A percentile compares a stretch with the other conserved stretches of the same genome.
phyloP scores from a whole-genome alignment of 30 jellyfish, hydroid and myxozoan species.

The Aurelia sp. region DNA sequence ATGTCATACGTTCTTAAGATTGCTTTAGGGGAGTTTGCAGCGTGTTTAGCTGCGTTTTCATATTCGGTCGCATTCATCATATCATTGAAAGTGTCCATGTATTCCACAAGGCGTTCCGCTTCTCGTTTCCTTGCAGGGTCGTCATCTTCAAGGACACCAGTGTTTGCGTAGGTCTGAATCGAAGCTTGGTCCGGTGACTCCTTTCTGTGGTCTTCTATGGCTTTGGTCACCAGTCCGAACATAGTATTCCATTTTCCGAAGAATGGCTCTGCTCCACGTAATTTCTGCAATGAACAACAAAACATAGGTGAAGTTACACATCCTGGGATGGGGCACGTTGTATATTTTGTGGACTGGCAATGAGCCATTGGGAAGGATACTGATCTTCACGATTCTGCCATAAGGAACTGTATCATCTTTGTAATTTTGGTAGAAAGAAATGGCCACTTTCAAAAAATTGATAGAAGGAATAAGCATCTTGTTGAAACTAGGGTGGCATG shows the following conservation, averaged over 20 bases:
- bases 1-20: conserved; percentile 57
- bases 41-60: conserved; percentile 79
- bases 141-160: conserved; percentile 62
- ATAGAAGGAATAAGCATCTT: too few relatives aligned
- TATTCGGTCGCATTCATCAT: conserved; percentile 60
- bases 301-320: background rate
- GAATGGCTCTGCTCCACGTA: background rate
- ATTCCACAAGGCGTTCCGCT: conserved; percentile 55
- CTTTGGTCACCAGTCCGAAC: conserved; percentile 26
- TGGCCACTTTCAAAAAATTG: too few relatives aligned
- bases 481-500: too few relatives aligned
- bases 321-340: too few relatives aligned
- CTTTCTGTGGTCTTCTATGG: conserved; percentile 52
- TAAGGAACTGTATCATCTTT: too few relatives aligned
- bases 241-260: conserved; percentile 14
- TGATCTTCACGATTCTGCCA: too few relatives aligned
- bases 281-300: conserved; percentile 17
- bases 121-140: conserved; percentile 66
- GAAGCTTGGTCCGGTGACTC: conserved; percentile 38
- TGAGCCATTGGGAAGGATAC: too few relatives aligned
- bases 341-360: too few relatives aligned
- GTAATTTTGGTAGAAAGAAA: too few relatives aligned
- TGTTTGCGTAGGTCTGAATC: conserved; percentile 9
- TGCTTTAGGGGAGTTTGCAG: conserved; percentile 82
- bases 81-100: conserved; percentile 53